Conservation (phyloP, 2,797 vertebrate species). For the Spinus olivaceus region DNA sequence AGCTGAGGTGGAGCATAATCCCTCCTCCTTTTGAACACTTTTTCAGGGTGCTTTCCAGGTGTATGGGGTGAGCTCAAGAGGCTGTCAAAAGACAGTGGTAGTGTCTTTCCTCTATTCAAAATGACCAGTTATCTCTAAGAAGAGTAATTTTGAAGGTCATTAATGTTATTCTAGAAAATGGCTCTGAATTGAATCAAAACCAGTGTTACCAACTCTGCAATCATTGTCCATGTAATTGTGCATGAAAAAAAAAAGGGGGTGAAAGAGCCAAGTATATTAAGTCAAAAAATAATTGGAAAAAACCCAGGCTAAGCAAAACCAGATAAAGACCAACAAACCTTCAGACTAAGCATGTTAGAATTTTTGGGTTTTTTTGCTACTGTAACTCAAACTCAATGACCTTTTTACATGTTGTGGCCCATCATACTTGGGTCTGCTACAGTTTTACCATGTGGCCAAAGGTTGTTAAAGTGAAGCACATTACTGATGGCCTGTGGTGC, state of each 20-base stretch:
- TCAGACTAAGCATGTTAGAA: neutral
- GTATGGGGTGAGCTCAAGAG: neutral
- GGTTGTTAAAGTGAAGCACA: neutral
- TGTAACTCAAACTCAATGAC: neutral
- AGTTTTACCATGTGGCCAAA: neutral
- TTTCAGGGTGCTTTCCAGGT: neutral
- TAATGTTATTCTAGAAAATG: neutral
- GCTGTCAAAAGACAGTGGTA: neutral
- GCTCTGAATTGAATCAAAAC: neutral
- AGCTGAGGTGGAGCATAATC: neutral
- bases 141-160: neutral
- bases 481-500: neutral
- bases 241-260: neutral
- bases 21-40: neutral
- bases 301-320: neutral
- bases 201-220: neutral
- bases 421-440: neutral
- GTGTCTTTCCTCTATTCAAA: neutral
- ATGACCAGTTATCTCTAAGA: neutral
- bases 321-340: neutral
- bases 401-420: fast-evolving
- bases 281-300: neutral
- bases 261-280: neutral
- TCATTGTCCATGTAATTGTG: neutral
- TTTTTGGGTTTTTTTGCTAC: neutral